Base-by-base conservation (phyloP, 2,113 vertebrate genomes). In the Loxodonta africana region DNA sequence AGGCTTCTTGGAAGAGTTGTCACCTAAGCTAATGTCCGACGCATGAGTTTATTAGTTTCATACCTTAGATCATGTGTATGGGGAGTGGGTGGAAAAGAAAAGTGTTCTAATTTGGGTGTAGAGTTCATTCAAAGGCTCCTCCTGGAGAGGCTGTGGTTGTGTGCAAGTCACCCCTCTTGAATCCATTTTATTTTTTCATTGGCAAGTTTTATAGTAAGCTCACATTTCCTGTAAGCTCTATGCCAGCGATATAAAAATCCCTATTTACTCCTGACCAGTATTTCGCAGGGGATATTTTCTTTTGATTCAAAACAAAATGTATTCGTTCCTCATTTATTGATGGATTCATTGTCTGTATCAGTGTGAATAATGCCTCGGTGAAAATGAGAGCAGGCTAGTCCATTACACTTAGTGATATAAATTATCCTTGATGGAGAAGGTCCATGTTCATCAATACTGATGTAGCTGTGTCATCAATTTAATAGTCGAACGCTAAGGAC, bases 401-500 rank as follows among this genome's bases (percentile, higher is more conserved):
- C 62, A 63, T 96, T 92, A 90, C 2, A 7, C 86, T 80, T 51
- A 74, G 23, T 96, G 91, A 97, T 78, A 92, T 83, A 96, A 97
- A 96, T 97, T 73, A 74, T n/a, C 69, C 11, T 8, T 90, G 92
- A 96, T 0, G 83, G 77, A 77, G 80, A 96, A 95, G 65, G 77
- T 37, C 53, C 25, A 87, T 62, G 28, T 90, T 85, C 80, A 67
- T 91, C 95, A 86, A 57, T 97, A 74, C 92, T 97, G 71, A 85
- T 87, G 86, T 74, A 89, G 48, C 65, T 48, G 30, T 95, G 48
- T 44, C 81, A 92, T 94, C 94, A 90, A 60, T 95, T 95, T 97
- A 95, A 96, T 23, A 95, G 71, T 46, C 65, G 81, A 95, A 96
- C 4, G 95, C 92, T 90, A 97, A 96, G 94, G 95, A 17, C 88